A percentile compares a stretch with the other conserved stretches of the same genome.
Conservation (phyloP, 2,113 vertebrate species). For the Dolichotis patagonum region DNA sequence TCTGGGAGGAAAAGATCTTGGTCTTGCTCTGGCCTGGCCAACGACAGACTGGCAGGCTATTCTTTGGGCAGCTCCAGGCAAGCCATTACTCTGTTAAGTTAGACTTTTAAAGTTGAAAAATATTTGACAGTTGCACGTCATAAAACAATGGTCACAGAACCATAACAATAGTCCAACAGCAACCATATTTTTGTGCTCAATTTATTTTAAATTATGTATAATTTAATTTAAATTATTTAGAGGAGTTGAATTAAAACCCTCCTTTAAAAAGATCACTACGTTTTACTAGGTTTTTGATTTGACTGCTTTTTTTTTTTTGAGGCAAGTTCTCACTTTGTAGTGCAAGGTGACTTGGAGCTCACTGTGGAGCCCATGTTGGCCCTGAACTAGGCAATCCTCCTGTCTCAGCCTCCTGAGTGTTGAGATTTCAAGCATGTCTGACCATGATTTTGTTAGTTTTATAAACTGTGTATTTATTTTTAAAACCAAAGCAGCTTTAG, state of each 20-base stretch:
- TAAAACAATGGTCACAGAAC: background rate
- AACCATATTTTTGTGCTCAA: slow-evolving; percentile 18
- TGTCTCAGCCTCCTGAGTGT: background rate
- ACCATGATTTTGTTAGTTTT: background rate
- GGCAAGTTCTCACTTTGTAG: background rate
- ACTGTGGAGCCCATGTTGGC: no score
- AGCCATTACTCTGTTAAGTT: slow-evolving; percentile 75
- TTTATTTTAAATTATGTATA: slow-evolving; percentile 1
- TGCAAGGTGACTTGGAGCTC: background rate
- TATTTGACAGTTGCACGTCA: background rate
- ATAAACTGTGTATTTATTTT: slow-evolving; percentile 36
- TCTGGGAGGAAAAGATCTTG: slow-evolving; percentile 63
- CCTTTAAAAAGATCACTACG: background rate
- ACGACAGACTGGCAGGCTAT: slow-evolving; percentile 69
- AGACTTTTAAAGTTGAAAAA: slow-evolving; percentile 41
- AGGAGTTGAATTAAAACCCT: background rate
- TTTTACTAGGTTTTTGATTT: background rate
- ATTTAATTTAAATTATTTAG: background rate
- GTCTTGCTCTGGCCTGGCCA: slow-evolving; percentile 75
- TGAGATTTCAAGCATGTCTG: background rate
- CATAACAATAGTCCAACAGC: background rate
- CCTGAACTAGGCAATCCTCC: background rate
- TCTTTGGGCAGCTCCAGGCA: slow-evolving; percentile 79
- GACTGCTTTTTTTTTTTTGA: background rate
- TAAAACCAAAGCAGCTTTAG: background rate